Evolutionary conservation across 2,888 invertebrate genomes (phyloP).

Genomic region (Microplitis manilae): DNA sequence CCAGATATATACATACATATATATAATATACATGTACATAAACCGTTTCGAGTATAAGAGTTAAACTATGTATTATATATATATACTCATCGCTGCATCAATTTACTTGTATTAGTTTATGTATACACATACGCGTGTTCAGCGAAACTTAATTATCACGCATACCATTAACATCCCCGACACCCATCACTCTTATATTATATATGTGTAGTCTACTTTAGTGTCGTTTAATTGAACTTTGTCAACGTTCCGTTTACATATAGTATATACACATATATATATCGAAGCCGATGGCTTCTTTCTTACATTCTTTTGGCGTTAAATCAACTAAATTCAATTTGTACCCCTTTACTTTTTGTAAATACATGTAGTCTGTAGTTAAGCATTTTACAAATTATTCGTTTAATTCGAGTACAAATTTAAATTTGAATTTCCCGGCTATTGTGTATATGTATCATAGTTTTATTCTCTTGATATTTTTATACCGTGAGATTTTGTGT

Average conservation of each 20-base stretch:
- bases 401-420: neutral
- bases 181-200: neutral
- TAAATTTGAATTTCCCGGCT: neutral
- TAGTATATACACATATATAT: neutral
- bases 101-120: constrained; percentile 8
- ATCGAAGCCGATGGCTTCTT: neutral
- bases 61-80: constrained; percentile 13
- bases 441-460: neutral
- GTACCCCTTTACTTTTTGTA: neutral
- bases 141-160: neutral
- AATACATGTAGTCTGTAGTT: neutral
- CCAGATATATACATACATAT: neutral
- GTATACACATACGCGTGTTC: neutral
- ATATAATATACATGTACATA: too few species aligned
- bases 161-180: neutral
- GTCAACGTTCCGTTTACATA: neutral
- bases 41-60: neutral
- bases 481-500: neutral
- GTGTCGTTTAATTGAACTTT: neutral
- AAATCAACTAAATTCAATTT: neutral
- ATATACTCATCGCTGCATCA: neutral
- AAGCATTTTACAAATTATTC: neutral
- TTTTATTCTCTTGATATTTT: neutral
- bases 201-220: neutral
- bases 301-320: neutral